These are phyloP conservation scores for Dicrurus megarhynchus DNA, from an alignment of 2,113 vertebrate species.

Conservation along the genomic window DNA sequence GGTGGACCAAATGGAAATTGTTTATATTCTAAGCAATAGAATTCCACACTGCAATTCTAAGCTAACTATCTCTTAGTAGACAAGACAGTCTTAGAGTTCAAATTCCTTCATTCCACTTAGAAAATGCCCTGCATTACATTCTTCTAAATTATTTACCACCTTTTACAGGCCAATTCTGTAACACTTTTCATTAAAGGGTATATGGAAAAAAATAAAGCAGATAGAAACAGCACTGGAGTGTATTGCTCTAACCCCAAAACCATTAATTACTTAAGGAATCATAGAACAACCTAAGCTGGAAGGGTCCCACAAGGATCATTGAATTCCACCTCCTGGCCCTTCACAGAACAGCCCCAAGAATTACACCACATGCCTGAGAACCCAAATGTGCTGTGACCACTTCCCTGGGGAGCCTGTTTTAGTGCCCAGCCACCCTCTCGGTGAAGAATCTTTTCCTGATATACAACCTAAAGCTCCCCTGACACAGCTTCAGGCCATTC, in stretches of 20 bases:
- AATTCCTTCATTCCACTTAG: background rate
- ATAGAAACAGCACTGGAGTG: background rate
- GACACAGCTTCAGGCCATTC: background rate
- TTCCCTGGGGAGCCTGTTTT: background rate
- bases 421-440: background rate
- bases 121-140: background rate
- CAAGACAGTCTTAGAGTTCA: background rate
- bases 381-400: background rate
- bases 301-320: background rate
- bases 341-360: background rate
- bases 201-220: slow-evolving; percentile 18
- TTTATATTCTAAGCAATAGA: background rate
- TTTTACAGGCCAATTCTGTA: background rate
- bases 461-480: background rate
- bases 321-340: background rate
- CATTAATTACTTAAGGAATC: background rate
- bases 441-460: background rate
- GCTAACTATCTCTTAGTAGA: background rate
- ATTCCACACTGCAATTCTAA: background rate
- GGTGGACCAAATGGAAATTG: background rate
- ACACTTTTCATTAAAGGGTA: background rate
- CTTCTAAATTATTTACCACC: background rate
- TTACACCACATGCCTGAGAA: background rate
- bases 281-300: background rate
- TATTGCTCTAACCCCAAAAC: background rate